A percentile compares a stretch with the other conserved stretches of the same genome.
Conservation (phyloP, 1,140 invertebrate species). For the Drosophila subobscura region DNA sequence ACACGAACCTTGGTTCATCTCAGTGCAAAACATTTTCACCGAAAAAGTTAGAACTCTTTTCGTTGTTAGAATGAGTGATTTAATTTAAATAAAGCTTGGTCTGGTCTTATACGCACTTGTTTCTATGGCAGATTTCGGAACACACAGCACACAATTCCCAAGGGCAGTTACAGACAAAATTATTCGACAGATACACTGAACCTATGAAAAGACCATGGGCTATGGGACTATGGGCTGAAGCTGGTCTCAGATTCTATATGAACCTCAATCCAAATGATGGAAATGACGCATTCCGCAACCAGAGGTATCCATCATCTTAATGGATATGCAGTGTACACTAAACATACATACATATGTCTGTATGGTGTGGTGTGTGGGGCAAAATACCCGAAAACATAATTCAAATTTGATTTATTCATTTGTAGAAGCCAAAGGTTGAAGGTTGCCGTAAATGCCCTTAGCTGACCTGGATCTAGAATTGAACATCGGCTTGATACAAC, state of each 20-base stretch:
- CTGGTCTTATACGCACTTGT: slow-evolving; percentile 51
- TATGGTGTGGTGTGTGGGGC: slow-evolving; percentile 20
- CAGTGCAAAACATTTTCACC: slow-evolving; percentile 48
- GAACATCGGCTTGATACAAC: slow-evolving; percentile 8
- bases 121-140: not conserved
- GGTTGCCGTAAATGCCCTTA: slow-evolving; percentile 20
- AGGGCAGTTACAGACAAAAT: too few species aligned
- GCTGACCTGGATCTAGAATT: slow-evolving; percentile 32
- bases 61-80: slow-evolving; percentile 29
- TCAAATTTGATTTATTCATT: slow-evolving; percentile 31
- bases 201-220: slow-evolving; percentile 17
- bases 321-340: not conserved
- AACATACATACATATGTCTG: too few species aligned
- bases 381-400: slow-evolving; percentile 13
- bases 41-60: slow-evolving; percentile 7
- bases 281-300: slow-evolving; percentile 24
- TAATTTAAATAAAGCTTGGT: slow-evolving; percentile 64
- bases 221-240: slow-evolving; percentile 8
- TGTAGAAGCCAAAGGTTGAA: slow-evolving; percentile 46
- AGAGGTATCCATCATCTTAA: slow-evolving; percentile 34
- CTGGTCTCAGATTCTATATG: slow-evolving; percentile 22
- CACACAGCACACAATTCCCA: too few species aligned
- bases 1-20: slow-evolving; percentile 54
- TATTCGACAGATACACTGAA: too few species aligned
- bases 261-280: not conserved